These are phyloP conservation scores for Hippocampus zosterae DNA, from an alignment of 2,113 vertebrate genomes.

Conservation along the genomic window DNA sequence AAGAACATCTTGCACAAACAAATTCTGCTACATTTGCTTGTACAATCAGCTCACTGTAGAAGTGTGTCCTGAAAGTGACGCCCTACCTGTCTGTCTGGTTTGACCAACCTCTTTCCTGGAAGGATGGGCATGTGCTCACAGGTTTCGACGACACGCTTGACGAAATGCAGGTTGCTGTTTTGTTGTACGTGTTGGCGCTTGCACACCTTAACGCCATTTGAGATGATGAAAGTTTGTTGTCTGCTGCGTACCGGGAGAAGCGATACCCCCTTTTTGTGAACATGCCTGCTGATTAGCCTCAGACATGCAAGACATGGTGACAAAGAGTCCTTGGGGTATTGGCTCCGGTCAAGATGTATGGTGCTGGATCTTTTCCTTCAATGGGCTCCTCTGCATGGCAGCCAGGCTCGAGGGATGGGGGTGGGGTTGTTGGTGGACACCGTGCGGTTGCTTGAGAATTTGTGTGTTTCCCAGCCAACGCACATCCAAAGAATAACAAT, in stretches of 20 bases:
- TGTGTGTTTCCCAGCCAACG: conserved; percentile 73
- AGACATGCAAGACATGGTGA: conserved; percentile 28
- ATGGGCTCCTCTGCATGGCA: conserved; percentile 53
- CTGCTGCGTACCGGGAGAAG: conserved; percentile 1
- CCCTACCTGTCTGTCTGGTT: conserved; percentile 53
- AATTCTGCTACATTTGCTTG: conserved; percentile 34
- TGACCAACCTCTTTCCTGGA: conserved; percentile 28
- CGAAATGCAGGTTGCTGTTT: conserved; percentile 9
- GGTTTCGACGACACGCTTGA: conserved; percentile 10
- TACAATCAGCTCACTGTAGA: conserved; percentile 20
- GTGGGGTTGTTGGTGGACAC: conserved; percentile 5
- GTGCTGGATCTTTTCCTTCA: conserved; percentile 53
- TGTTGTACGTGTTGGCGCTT: background rate
- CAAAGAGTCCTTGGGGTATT: conserved; percentile 50
- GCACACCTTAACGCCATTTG: background rate
- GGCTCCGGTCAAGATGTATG: conserved; percentile 58
- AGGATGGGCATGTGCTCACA: conserved; percentile 35
- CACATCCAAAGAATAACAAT: conserved; percentile 74
- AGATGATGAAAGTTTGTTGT: background rate
- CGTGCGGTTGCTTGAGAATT: conserved; percentile 73
- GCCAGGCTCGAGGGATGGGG: conserved; percentile 60
- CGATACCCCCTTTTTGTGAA: conserved; percentile 17
- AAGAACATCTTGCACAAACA: background rate
- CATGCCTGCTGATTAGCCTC: conserved; percentile 31
- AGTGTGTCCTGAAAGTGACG: conserved; percentile 27